Conservation (phyloP, 2,888 invertebrate species). For the Euplexia lucipara region DNA sequence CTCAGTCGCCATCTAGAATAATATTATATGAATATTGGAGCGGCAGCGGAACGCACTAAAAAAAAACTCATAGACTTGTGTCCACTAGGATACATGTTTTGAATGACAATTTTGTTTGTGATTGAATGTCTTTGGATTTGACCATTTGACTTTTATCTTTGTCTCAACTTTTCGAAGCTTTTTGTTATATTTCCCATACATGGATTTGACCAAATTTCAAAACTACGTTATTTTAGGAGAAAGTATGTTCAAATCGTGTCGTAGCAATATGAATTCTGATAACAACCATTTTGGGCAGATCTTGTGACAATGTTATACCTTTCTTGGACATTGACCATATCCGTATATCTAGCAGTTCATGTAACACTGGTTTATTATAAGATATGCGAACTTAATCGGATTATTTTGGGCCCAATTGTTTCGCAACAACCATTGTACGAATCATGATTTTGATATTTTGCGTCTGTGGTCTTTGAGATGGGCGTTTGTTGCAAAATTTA, state of each 20-base stretch:
- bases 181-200: slow-evolving; percentile 8
- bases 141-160: slow-evolving; percentile 4
- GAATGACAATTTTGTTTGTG: too few species aligned
- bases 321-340: slow-evolving; percentile 46
- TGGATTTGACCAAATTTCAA: slow-evolving; percentile 14
- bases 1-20: too few species aligned
- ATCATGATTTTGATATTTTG: slow-evolving; percentile 67
- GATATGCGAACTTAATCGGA: slow-evolving; percentile 59
- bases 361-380: slow-evolving; percentile 49
- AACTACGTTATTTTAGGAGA: slow-evolving; percentile 37
- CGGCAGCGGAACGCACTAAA: too few species aligned
- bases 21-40: too few species aligned
- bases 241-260: slow-evolving; percentile 56
- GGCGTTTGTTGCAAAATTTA: slow-evolving; percentile 57
- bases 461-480: slow-evolving; percentile 53
- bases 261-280: slow-evolving; percentile 47
- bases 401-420: slow-evolving; percentile 60
- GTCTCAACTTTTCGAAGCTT: not conserved
- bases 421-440: slow-evolving; percentile 60
- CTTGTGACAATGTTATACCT: slow-evolving; percentile 48
- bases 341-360: slow-evolving; percentile 37
- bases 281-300: slow-evolving; percentile 52
- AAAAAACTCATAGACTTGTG: too few species aligned
- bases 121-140: too few species aligned
- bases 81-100: too few species aligned